phyloP scores from a whole-genome alignment of 2,797 vertebrate genomes.

The Chaunax sp. region DNA sequence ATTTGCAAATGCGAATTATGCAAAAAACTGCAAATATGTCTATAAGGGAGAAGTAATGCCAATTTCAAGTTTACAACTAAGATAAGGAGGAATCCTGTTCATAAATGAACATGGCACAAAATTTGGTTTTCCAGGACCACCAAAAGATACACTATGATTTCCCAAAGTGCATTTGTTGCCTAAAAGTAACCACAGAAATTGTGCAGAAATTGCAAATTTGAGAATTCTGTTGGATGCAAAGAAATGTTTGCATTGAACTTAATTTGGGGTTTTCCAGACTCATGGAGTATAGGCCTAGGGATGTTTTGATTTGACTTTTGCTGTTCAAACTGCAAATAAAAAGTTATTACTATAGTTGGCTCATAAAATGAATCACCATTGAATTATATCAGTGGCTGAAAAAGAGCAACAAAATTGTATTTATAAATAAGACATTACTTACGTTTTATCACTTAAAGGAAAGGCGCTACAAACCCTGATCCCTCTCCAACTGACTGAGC shows the following conservation, averaged over 20 bases:
- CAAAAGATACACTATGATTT: too few species aligned
- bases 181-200: too few species aligned
- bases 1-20: too few species aligned
- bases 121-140: too few species aligned
- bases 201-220: neutral
- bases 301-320: neutral
- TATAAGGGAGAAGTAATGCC: too few species aligned
- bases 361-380: conserved; percentile 8
- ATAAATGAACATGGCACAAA: too few species aligned
- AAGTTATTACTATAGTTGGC: neutral
- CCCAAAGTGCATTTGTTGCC: too few species aligned
- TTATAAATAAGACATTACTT: conserved; percentile 33
- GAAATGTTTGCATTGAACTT: neutral
- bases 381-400: conserved; percentile 6
- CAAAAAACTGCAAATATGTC: too few species aligned
- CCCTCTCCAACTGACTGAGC: conserved; percentile 40
- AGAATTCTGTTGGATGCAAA: neutral
- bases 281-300: too few species aligned
- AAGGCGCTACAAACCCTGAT: conserved; percentile 66
- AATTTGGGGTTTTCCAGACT: neutral
- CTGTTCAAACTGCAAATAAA: neutral
- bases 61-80: too few species aligned
- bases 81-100: too few species aligned
- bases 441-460: conserved; percentile 33
- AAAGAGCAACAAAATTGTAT: conserved; percentile 18